Base-by-base conservation (phyloP, 2,888 invertebrate species). In the Drosophila borborema region DNA sequence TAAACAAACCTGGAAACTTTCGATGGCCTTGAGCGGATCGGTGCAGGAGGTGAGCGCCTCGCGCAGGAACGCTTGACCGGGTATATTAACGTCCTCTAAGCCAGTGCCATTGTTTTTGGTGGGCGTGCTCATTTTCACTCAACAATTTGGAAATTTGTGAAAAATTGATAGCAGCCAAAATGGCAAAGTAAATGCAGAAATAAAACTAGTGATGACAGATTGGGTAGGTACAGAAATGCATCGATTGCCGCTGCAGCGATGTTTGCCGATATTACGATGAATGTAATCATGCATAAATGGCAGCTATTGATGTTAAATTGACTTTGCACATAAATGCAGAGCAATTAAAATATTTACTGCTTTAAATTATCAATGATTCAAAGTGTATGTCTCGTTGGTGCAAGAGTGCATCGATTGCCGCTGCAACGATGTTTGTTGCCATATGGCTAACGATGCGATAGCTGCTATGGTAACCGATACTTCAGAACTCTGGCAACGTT, bases 11-110 rank as follows among this genome's bases (percentile, higher is more conserved):
- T 97, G 93, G 14, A 99, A 99, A 93, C 99, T 98, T 94, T 99
- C 98, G 77, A 99, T 99, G 20, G 99, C 99, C 94, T 98, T 98
- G 40, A 99, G 93, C 16, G 99, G 99, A 94, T 99, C 99, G 0
- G 98, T 98, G 92, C 99, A 99, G 89, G 98, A 98, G 12, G 98
- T 98, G n/a, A 99, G 94, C 12, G 98, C 97, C 93, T 99, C 98
- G 59, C 96, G 94, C 20, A 98, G 94, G 91, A 95, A 97, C 23
- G 95, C 95, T 90, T 97, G 96, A 0, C 98, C 98, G 0, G 97
- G 96, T 73, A 98, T 97, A n/a, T 97, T 97, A 3, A 97, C 95
- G 75, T 97, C 97, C 93, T 98, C 97, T 60, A 97, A 93, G 0
- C 96, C 96, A 38, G 96, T 94, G 10, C 95, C 94, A 41, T 94